phyloP scores from a whole-genome alignment of 2,113 vertebrate species.

The Mobula birostris region DNA sequence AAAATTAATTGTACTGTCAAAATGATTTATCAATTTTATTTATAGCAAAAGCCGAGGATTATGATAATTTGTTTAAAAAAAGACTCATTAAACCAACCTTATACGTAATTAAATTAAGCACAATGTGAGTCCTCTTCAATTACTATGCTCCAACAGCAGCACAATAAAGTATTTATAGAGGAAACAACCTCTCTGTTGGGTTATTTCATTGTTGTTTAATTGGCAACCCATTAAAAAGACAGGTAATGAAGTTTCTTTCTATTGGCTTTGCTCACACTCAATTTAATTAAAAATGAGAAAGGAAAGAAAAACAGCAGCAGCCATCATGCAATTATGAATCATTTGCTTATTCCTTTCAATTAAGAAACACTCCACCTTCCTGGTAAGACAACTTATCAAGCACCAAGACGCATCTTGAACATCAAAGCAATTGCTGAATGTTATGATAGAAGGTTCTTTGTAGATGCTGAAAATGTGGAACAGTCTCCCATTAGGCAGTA shows the following conservation, averaged over 20 bases:
- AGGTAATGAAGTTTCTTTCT: slow-evolving; percentile 18
- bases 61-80: background rate
- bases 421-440: background rate
- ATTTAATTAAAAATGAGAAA: slow-evolving; percentile 28
- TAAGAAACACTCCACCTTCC: background rate
- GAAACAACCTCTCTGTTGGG: slow-evolving; percentile 13
- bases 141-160: slow-evolving; percentile 16
- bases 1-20: background rate
- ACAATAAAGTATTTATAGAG: slow-evolving; percentile 31
- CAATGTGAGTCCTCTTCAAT: slow-evolving; percentile 23
- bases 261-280: background rate
- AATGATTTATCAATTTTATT: slow-evolving; percentile 24
- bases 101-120: slow-evolving; percentile 22
- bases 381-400: background rate
- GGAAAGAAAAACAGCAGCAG: slow-evolving; percentile 9
- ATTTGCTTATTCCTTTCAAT: slow-evolving; percentile 5
- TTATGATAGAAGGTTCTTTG: background rate
- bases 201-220: slow-evolving; percentile 32
- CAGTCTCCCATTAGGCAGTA: background rate
- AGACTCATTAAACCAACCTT: slow-evolving; percentile 20
- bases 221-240: slow-evolving; percentile 26
- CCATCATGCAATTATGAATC: background rate
- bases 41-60: slow-evolving; percentile 11
- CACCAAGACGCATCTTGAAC: background rate
- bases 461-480: background rate